Evolutionary conservation across 2,113 vertebrate genomes (phyloP).

Genomic region (Corynorhinus townsendii): DNA sequence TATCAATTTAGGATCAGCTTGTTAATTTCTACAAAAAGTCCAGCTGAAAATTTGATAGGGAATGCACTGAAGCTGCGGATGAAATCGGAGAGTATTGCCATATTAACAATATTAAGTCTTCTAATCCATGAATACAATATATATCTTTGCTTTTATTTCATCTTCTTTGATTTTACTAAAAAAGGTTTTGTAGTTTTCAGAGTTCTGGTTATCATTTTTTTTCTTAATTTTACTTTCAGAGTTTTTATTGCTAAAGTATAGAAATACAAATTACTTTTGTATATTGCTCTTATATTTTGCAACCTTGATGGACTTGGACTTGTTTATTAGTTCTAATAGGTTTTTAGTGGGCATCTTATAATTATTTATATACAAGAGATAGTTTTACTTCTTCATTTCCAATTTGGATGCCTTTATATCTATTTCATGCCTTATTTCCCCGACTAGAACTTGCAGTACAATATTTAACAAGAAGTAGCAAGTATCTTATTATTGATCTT

Average conservation of each 20-base stretch:
- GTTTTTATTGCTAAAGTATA: neutral
- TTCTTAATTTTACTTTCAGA: conserved; percentile 8
- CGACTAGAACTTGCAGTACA: neutral
- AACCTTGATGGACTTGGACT: neutral
- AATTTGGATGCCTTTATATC: neutral
- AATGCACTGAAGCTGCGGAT: neutral
- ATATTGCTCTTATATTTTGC: neutral
- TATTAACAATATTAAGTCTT: neutral
- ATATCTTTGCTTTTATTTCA: neutral
- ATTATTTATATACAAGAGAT: neutral
- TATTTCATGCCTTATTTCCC: neutral
- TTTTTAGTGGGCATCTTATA: neutral
- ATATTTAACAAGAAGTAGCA: neutral
- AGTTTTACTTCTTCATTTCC: conserved; percentile 20
- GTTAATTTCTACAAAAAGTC: neutral
- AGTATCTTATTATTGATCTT: neutral
- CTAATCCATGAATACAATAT: neutral
- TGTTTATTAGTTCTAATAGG: neutral
- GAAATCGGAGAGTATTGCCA: neutral
- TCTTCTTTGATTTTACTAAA: neutral
- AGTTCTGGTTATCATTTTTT: neutral
- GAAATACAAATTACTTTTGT: neutral
- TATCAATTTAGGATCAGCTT: neutral
- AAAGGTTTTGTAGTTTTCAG: neutral
- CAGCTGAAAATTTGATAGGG: neutral